These are phyloP conservation scores for Theocolax elegans DNA, from an alignment of 1,140 invertebrate species.

Conservation along the genomic window DNA sequence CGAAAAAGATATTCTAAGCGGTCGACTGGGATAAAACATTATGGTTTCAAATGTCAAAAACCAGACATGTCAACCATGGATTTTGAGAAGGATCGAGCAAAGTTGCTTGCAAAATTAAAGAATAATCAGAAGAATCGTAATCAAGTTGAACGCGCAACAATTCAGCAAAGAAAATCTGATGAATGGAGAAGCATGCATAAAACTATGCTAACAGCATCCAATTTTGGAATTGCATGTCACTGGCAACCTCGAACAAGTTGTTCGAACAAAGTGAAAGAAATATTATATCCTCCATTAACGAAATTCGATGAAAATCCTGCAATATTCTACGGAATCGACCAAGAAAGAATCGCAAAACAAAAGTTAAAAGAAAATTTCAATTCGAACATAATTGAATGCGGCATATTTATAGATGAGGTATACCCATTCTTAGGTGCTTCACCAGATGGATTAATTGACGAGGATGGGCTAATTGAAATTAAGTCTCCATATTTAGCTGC, in stretches of 20 bases:
- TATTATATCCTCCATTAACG: conserved; percentile 49
- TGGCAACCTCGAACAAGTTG: conserved; percentile 46
- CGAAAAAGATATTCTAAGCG: too few relatives aligned
- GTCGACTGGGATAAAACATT: conserved; percentile 6
- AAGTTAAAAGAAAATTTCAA: conserved; percentile 43
- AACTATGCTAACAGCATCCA: conserved; percentile 55
- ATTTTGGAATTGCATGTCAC: conserved; percentile 54
- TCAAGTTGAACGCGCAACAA: conserved; percentile 47
- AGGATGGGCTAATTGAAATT: conserved; percentile 52
- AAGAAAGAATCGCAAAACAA: conserved; percentile 52
- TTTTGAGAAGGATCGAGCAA: neutral
- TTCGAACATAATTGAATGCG: conserved; percentile 50
- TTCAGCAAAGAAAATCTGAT: conserved; percentile 46
- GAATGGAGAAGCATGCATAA: conserved; percentile 50
- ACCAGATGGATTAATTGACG: conserved; percentile 59
- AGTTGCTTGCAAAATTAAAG: conserved; percentile 17
- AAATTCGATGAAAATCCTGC: conserved; percentile 34
- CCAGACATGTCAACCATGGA: conserved; percentile 19
- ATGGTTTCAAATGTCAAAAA: conserved; percentile 12
- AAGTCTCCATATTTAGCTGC: conserved; percentile 54
- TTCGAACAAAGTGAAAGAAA: conserved; percentile 39
- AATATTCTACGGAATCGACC: conserved; percentile 50
- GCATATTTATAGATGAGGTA: conserved; percentile 58
- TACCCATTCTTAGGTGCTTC: conserved; percentile 54
- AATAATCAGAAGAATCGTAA: conserved; percentile 12